Conservation (phyloP, 2,113 vertebrate species). For the Urocitellus parryii region DNA sequence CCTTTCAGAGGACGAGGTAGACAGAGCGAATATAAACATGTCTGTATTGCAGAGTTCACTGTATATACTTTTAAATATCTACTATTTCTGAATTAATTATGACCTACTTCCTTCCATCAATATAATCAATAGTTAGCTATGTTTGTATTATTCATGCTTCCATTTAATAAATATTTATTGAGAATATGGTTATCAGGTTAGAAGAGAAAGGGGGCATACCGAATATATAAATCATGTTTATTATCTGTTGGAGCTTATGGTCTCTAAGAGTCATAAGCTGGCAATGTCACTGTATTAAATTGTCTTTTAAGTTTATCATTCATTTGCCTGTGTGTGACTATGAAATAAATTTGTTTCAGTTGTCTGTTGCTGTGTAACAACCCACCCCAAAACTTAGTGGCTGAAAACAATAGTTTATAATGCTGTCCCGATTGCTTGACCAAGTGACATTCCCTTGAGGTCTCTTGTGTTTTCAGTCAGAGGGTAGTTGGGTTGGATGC, state of each 20-base stretch:
- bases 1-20: not conserved
- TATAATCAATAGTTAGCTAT: slow-evolving; percentile 68
- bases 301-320: slow-evolving; percentile 38
- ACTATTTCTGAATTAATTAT: slow-evolving; percentile 75
- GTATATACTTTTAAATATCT: slow-evolving; percentile 24
- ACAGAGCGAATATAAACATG: not conserved
- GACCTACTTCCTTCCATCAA: slow-evolving; percentile 67
- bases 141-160: slow-evolving; percentile 77
- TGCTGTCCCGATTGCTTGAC: not conserved
- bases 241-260: not conserved
- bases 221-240: slow-evolving; percentile 45
- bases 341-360: slow-evolving; percentile 3
- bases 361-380: not conserved
- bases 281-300: not conserved
- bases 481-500: not conserved
- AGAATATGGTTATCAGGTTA: slow-evolving; percentile 54
- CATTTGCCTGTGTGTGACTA: not conserved
- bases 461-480: not conserved
- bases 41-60: not conserved
- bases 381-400: not conserved
- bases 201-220: slow-evolving; percentile 31
- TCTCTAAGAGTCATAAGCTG: slow-evolving; percentile 27
- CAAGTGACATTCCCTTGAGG: too few species aligned
- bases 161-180: slow-evolving; percentile 78
- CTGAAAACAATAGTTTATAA: not conserved